These are phyloP conservation scores for Upupa epops DNA, from an alignment of 2,113 vertebrate species.

Conservation along the genomic window DNA sequence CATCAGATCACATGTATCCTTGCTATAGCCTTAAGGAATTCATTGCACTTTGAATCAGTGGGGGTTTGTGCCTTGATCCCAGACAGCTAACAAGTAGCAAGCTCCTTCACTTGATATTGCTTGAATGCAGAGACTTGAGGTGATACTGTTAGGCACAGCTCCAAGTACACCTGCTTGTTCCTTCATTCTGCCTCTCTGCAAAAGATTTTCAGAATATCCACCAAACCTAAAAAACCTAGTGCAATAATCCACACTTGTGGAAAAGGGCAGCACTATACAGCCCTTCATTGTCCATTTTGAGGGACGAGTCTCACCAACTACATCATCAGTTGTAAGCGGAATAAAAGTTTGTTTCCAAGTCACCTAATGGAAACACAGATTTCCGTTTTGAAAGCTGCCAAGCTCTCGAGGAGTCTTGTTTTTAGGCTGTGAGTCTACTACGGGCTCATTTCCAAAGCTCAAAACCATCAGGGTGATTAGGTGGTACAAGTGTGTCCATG, in stretches of 20 bases:
- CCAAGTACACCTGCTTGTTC: not conserved
- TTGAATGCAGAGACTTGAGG: not conserved
- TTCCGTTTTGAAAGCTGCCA: not conserved
- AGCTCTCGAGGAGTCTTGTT: not conserved
- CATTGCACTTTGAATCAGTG: conserved; percentile 17
- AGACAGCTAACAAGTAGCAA: not conserved
- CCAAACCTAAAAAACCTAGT: not conserved
- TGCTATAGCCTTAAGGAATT: not conserved
- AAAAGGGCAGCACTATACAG: not conserved
- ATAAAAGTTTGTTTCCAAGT: not conserved
- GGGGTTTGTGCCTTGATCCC: not conserved
- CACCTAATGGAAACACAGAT: not conserved
- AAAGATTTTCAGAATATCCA: not conserved
- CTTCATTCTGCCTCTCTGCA: not conserved
- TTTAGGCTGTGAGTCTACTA: not conserved
- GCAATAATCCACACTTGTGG: rapidly evolving
- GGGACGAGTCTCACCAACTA: not conserved
- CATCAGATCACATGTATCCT: conserved; percentile 7
- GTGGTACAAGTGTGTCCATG: rapidly evolving
- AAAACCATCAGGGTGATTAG: not conserved
- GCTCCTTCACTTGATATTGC: not conserved
- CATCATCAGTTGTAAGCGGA: not conserved
- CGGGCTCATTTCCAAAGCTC: not conserved
- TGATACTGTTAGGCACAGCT: not conserved
- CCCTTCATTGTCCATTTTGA: not conserved